Evolutionary conservation across 2,888 invertebrate species (phyloP), one percentile per base, ranked within the genome.

Genomic region (Cetonia aurata): DNA sequence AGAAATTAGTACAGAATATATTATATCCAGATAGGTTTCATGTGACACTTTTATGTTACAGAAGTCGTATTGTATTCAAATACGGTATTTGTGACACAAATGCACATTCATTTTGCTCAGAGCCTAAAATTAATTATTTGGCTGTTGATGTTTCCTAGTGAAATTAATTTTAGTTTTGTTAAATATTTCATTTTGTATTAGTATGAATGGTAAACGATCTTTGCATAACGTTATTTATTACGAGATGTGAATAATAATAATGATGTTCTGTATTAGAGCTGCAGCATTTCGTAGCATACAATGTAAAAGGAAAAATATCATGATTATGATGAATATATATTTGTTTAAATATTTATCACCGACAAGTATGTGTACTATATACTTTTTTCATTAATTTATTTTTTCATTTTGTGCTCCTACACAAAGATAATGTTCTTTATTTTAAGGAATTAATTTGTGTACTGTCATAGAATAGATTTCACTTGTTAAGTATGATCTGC

Each of bases 401-500:
- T 70, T 33, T 62, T 66, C 50, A 66, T 70, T 57, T 67, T 57
- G 53, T 62, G 59, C 69, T 59, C 25, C 31, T 19, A 65, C 46
- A 66, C 66, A 50, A 70, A 53, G 56, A 46, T 66, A 17, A 50
- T 70, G 59, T 70, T 56, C 55, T 17, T 48, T 70, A 37, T 70
- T 55, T 70, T 48, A 37, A 41, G 15, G 44, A 53, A 56, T 65
- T 52, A 57, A 67, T 67, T 56, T 70, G 50, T 70, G 65, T 59
- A 62, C 68, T 67, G 67, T 57, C 50, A 71, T 72, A 71, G 68
- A 46, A 52, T 71, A 69, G 65, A 68, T 50, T 68, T 53, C 57
- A 70, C 62, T 69, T 68, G 73, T 69, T 73, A 66, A 66, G 65
- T 73, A 73, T 71, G 65, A 72, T 75, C 73, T 70, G 67, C 71